Conservation (phyloP, 2,888 invertebrate species). For the Zygaena filipendulae region DNA sequence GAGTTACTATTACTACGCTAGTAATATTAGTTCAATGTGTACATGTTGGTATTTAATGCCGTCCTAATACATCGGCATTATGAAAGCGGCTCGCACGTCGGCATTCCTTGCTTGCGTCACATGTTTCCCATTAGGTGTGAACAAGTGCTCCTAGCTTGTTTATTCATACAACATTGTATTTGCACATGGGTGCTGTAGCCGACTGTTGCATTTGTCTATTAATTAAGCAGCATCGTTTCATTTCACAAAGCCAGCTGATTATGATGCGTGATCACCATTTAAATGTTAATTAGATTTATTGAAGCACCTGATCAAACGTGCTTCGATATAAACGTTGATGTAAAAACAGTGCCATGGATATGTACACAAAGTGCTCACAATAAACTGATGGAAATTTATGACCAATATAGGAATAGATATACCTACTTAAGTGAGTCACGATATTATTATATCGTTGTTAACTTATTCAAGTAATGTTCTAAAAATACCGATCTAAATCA, state of each 20-base stretch:
- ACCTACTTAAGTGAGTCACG: no score
- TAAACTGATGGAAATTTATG: no score
- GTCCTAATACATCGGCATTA: no score
- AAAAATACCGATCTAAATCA: no score
- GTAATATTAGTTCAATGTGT: no score
- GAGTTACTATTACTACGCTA: no score
- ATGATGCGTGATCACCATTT: constrained; percentile 66
- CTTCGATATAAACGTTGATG: constrained; percentile 25
- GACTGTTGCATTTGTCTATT: constrained; percentile 48
- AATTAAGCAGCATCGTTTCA: constrained; percentile 52
- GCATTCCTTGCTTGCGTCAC: constrained; percentile 30
- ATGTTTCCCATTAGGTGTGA: constrained; percentile 26
- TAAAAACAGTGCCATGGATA: constrained; percentile 20
- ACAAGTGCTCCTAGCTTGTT: constrained; percentile 37
- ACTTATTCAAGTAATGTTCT: no score
- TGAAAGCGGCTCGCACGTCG: no score
- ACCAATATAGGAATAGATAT: no score
- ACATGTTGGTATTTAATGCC: no score
- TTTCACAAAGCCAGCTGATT: constrained; percentile 56
- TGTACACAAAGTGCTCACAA: no score
- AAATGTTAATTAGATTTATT: constrained; percentile 64
- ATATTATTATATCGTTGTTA: no score
- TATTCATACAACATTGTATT: constrained; percentile 24
- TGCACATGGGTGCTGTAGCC: constrained; percentile 32
- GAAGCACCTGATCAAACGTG: constrained; percentile 52